These are phyloP conservation scores for Dascyllus trimaculatus DNA, from an alignment of 2,113 vertebrate species.

Conservation along the genomic window DNA sequence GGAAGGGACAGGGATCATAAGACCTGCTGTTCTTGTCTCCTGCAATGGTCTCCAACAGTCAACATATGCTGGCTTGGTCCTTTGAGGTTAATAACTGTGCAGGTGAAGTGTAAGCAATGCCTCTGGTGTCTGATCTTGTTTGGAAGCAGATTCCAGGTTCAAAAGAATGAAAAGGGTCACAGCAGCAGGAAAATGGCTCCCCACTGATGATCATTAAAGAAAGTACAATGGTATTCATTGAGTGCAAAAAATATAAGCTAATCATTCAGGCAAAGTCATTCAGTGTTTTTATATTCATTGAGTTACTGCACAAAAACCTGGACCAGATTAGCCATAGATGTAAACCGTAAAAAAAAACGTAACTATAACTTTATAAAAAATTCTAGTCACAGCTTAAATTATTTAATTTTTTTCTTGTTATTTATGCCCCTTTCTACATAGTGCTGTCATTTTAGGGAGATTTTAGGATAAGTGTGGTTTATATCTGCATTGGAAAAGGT, in stretches of 20 bases:
- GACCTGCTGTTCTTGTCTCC: constrained; percentile 28
- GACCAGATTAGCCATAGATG: no score
- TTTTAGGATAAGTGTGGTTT: neutral
- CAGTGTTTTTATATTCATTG: no score
- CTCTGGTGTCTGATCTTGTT: neutral
- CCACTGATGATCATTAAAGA: neutral
- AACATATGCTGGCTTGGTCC: neutral
- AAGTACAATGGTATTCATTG: no score
- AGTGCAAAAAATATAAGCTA: neutral
- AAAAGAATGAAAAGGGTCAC: neutral
- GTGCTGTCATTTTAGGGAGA: neutral
- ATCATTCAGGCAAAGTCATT: no score
- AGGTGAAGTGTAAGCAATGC: constrained; percentile 9
- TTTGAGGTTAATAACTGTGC: neutral
- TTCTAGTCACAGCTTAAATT: neutral
- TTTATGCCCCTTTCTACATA: neutral
- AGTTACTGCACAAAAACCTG: no score
- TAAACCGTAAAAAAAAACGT: no score
- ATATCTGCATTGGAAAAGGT: neutral
- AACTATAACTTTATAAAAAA: no score
- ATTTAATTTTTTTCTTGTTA: neutral
- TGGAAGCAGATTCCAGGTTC: no score
- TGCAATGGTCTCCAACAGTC: neutral
- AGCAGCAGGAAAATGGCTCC: neutral
- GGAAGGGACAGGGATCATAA: constrained; percentile 24